Evolutionary conservation across 2,888 invertebrate species (phyloP), one percentile per base, ranked within the genome.

Genomic region (Amaurobius ferox): DNA sequence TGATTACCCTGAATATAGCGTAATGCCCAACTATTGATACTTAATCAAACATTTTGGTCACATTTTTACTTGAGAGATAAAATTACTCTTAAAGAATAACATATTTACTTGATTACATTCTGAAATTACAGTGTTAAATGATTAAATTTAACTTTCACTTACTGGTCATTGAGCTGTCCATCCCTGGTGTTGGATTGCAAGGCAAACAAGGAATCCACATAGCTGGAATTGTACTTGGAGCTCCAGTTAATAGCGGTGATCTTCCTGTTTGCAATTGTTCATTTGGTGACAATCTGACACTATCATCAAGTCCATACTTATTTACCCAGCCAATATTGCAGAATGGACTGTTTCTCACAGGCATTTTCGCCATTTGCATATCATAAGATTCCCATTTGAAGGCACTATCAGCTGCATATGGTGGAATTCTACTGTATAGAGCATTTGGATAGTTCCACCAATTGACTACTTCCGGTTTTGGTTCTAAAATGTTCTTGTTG

Each of bases 321-420:
- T 55, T 55, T 11, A 55, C 6, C 55, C 55, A 55, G 5, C 55
- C 55, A 55, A 55, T 23, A 55, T 55, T 55, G 23, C 55, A 55
- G 23, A 55, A 23, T 16, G 23, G 23, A 55, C 23, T 55, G 55
- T 55, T 55, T 11, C 23, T 55, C 23, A 55, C 5, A 1, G 55
- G 55, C 5, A 55, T n/a, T 23, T 55, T 55, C 1, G 55, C 23
- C 19, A 55, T 23, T 55, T 55, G 55, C 23, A 23, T 11, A 16
- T 44, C 44, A 44, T 44, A 44, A 16, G 44, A 7, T 16, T 44
- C 44, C 44, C 44, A 44, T 44, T 44, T 44, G 44, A 44, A 44
- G 11, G 11, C 55, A 55, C 23, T 5, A 2, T 55, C 55, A 0
- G 55, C 5, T 55, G 55, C 2, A 11, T 1, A 55, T 1, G 19